A percentile compares a stretch with the other conserved stretches of the same genome.
These are phyloP conservation scores for Amblyjoppa proteus DNA, from an alignment of 2,888 invertebrate genomes.

Conservation along the genomic window DNA sequence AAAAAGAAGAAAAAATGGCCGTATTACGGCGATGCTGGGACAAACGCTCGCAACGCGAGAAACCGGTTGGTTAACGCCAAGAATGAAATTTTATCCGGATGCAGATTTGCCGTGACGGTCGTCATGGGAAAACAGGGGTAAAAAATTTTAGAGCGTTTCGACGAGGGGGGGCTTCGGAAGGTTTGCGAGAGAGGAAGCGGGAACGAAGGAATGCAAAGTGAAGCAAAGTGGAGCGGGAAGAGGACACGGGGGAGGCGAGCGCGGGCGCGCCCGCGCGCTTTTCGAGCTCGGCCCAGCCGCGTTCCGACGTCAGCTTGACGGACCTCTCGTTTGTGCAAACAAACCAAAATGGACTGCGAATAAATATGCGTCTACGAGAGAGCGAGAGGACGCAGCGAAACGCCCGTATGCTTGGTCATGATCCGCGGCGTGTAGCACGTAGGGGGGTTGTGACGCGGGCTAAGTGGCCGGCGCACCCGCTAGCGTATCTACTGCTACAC, in stretches of 20 bases:
- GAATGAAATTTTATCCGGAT: constrained; percentile 60
- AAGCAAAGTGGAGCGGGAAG: constrained; percentile 56
- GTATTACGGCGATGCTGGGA: not conserved
- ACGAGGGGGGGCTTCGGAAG: constrained; percentile 18
- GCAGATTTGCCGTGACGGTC: constrained; percentile 38
- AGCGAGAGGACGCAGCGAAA: constrained; percentile 77
- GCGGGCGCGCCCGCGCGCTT: constrained; percentile 52
- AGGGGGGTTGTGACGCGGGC: constrained; percentile 54
- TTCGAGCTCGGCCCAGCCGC: constrained; percentile 25
- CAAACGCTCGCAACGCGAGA: not conserved
- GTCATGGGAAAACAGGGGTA: constrained; percentile 56
- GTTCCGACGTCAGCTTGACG: constrained; percentile 80
- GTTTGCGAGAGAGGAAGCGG: constrained; percentile 33
- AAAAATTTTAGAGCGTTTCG: constrained; percentile 51
- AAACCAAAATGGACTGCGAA: constrained; percentile 85
- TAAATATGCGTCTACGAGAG: constrained; percentile 83
- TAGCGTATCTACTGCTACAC: constrained; percentile 35
- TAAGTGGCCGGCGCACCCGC: constrained; percentile 68
- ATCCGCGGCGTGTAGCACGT: constrained; percentile 74
- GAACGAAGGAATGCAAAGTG: constrained; percentile 79
- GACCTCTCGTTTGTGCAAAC: constrained; percentile 83
- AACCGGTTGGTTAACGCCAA: not conserved
- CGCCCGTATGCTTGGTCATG: constrained; percentile 84
- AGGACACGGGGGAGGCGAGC: constrained; percentile 37
- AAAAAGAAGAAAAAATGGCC: not conserved